phyloP scores from a whole-genome alignment of 1,140 invertebrate species.

The Drosophila kepulauana region DNA sequence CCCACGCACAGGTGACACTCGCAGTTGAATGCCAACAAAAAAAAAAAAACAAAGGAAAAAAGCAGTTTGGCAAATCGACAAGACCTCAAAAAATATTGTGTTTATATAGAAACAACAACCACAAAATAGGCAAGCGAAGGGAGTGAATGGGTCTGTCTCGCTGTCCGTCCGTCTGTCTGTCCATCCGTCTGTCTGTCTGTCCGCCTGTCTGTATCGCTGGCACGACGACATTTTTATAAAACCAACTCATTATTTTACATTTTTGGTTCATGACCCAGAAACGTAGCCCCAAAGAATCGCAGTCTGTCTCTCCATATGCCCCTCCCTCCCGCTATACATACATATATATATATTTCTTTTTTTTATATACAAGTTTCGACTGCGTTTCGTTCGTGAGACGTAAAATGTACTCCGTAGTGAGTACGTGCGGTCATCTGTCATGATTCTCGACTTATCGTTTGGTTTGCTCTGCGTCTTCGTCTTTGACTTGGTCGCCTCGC shows the following conservation, averaged over 20 bases:
- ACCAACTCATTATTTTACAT: slow-evolving; percentile 79
- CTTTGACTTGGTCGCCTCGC: neutral
- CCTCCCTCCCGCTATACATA: slow-evolving; percentile 1
- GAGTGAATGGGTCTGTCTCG: neutral
- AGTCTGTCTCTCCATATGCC: slow-evolving; percentile 11
- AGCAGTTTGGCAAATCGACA: slow-evolving; percentile 44
- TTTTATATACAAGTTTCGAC: slow-evolving; percentile 26
- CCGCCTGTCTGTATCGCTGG: neutral
- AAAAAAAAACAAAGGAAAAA: neutral
- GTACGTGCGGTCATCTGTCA: slow-evolving; percentile 82
- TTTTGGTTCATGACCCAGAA: slow-evolving; percentile 81
- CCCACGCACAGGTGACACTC: slow-evolving; percentile 36
- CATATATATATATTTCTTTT: neutral
- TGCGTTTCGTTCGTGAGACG: slow-evolving; percentile 38
- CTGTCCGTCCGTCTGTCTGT: neutral
- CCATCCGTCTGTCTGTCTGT: neutral
- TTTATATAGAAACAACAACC: slow-evolving; percentile 2
- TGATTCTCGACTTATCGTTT: slow-evolving; percentile 62
- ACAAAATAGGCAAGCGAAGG: slow-evolving; percentile 16
- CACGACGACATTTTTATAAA: slow-evolving; percentile 49
- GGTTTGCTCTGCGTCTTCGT: neutral
- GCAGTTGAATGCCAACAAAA: slow-evolving; percentile 29
- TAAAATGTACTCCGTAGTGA: slow-evolving; percentile 27
- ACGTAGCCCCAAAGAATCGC: slow-evolving; percentile 47
- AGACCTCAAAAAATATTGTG: slow-evolving; percentile 26